Evolutionary conservation across 2,113 vertebrate species (phyloP).

Genomic region (Chaetorhynchus papuensis): DNA sequence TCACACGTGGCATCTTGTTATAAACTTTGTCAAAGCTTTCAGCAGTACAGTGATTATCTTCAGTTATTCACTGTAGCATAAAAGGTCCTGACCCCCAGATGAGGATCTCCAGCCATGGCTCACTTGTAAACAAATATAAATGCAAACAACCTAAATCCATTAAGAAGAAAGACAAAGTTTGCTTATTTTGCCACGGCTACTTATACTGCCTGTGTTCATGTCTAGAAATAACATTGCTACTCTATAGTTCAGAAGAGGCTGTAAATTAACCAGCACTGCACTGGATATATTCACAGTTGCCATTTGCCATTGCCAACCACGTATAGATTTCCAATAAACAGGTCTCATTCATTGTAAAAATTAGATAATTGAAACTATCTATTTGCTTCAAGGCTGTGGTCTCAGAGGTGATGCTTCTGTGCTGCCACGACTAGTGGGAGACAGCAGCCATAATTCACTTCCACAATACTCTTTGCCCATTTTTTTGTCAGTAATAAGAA

Average conservation of each 20-base stretch:
- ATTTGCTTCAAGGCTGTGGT: conserved; percentile 51
- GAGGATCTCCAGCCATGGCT: background rate
- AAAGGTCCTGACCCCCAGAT: background rate
- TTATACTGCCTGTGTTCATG: background rate
- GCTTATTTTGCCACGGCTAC: background rate
- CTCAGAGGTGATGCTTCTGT: background rate
- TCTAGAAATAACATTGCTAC: conserved; percentile 24
- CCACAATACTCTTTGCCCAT: background rate
- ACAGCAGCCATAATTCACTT: conserved; percentile 34
- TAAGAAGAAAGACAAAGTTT: background rate
- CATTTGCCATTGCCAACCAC: conserved; percentile 54
- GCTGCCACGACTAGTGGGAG: conserved; percentile 49
- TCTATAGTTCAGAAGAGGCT: conserved; percentile 8
- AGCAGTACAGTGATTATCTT: background rate
- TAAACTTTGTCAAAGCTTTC: background rate
- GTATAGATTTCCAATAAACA: conserved; percentile 74
- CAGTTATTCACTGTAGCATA: background rate
- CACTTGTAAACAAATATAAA: background rate
- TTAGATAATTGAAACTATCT: conserved; percentile 71
- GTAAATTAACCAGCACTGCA: conserved; percentile 44
- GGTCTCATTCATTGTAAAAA: conserved; percentile 69
- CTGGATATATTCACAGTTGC: conserved; percentile 9
- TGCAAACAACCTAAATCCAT: background rate
- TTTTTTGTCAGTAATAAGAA: background rate
- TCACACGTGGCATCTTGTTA: background rate